Evolutionary conservation across 2,888 invertebrate species (phyloP).

Genomic region (Clepsis dumicolana): DNA sequence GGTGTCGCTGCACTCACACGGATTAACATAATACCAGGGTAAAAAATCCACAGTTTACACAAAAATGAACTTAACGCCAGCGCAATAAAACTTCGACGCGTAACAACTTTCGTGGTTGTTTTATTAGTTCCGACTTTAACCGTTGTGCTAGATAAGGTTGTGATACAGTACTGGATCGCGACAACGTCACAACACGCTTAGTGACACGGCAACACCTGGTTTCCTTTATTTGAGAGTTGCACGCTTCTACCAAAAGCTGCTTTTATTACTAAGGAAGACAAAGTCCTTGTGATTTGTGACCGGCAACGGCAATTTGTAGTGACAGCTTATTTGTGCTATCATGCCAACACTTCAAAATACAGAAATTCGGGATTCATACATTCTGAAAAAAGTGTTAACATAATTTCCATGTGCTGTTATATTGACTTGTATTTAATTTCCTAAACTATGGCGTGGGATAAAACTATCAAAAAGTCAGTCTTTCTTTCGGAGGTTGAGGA

Average conservation of each 20-base stretch:
- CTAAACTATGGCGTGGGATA: constrained; percentile 78
- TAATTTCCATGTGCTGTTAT: constrained; percentile 6
- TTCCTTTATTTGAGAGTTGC: constrained; percentile 48
- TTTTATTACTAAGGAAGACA: constrained; percentile 59
- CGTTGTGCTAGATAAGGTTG: neutral
- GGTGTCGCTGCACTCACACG: neutral
- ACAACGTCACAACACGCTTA: constrained; percentile 66
- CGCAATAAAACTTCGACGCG: neutral
- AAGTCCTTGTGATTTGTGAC: constrained; percentile 41
- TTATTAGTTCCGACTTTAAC: neutral
- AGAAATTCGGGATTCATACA: neutral
- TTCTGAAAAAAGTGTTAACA: neutral
- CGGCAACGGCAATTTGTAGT: constrained; percentile 9
- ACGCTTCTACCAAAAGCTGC: constrained; percentile 48
- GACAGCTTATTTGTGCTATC: neutral
- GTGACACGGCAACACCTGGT: constrained; percentile 61
- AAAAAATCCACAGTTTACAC: neutral
- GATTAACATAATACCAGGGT: neutral
- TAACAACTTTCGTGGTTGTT: neutral
- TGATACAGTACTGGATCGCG: neutral
- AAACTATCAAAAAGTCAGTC: constrained; percentile 81
- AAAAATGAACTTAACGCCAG: neutral
- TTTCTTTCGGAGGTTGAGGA: constrained; percentile 80
- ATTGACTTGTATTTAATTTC: constrained; percentile 36
- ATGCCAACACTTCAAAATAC: neutral